Evolutionary conservation across 1,140 invertebrate species (phyloP).

Genomic region (Pogonus chalceus): DNA sequence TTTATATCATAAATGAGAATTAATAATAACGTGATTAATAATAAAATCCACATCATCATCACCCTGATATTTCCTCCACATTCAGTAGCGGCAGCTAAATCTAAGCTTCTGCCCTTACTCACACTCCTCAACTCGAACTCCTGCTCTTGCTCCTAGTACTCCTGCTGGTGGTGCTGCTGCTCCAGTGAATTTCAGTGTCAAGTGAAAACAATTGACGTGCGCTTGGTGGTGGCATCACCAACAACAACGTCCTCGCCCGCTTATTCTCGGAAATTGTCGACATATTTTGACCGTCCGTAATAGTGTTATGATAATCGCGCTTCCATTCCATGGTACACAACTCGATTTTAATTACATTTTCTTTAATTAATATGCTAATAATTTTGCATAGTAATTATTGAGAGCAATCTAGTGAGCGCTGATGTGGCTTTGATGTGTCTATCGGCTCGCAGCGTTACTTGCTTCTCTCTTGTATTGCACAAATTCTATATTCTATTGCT

Average conservation of each 20-base stretch:
- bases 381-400: conserved; percentile 44
- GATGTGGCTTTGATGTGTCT: conserved; percentile 40
- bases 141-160: not conserved
- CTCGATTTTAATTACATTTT: conserved; percentile 38
- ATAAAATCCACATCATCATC: no score
- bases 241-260: no score
- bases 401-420: conserved; percentile 37
- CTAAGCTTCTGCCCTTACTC: not conserved
- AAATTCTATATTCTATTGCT: no score
- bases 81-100: not conserved
- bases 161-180: conserved; percentile 9
- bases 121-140: no score
- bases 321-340: conserved; percentile 30
- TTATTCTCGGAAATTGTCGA: conserved; percentile 23
- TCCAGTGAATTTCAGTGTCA: not conserved
- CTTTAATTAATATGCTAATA: conserved; percentile 45
- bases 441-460: conserved; percentile 15
- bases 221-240: no score
- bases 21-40: no score
- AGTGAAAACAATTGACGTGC: conserved; percentile 12
- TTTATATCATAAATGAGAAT: no score
- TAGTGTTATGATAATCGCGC: conserved; percentile 31
- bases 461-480: no score
- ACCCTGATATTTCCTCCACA: not conserved
- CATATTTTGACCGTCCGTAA: conserved; percentile 25